Evolutionary conservation across 1,140 invertebrate genomes (phyloP).

Genomic region (Coelopa frigida): DNA sequence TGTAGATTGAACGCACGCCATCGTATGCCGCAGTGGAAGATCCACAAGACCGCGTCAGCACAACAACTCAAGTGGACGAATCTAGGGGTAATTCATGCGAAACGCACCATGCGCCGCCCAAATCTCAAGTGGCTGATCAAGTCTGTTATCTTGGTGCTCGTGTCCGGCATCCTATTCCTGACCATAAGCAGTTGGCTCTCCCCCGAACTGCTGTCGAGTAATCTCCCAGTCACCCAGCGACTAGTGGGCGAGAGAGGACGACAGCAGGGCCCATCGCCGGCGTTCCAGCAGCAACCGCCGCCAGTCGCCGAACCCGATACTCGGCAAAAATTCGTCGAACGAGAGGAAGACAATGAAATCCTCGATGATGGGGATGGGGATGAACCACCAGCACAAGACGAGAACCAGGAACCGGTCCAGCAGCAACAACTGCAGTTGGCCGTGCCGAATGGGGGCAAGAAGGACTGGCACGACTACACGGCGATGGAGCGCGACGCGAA

Average conservation of each 20-base stretch:
- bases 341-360: not conserved
- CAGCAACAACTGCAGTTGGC: not conserved
- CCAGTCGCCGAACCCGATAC: no score
- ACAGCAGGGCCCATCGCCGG: not conserved
- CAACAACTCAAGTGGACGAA: no score
- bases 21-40: no score
- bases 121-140: constrained; percentile 40
- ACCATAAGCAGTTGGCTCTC: constrained; percentile 37
- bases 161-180: constrained; percentile 29
- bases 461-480: constrained; percentile 80
- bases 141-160: constrained; percentile 22
- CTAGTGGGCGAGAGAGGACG: not conserved
- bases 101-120: constrained; percentile 41
- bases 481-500: constrained; percentile 61
- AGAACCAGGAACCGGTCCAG: not conserved
- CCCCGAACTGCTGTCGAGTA: constrained; percentile 10
- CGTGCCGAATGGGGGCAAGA: constrained; percentile 48
- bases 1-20: no score
- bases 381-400: not conserved
- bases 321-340: no score
- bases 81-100: no score
- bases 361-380: not conserved
- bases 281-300: not conserved
- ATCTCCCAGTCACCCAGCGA: not conserved
- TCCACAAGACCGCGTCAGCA: no score